phyloP scores from a whole-genome alignment of 1,140 invertebrate species.

The Protaetia brevitarsis region DNA sequence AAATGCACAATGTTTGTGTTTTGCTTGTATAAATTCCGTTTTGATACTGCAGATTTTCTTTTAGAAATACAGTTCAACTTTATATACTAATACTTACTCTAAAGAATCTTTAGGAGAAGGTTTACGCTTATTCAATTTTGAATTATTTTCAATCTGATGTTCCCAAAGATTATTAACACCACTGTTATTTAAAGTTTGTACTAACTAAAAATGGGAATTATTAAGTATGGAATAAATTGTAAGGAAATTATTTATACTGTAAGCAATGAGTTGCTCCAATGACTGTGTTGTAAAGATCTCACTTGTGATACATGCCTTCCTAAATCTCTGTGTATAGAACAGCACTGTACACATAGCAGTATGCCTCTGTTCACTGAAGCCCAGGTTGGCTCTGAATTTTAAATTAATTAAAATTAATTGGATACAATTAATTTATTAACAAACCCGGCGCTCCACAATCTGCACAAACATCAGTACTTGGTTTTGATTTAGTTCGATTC shows the following conservation, averaged over 20 bases:
- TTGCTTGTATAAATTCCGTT: conserved; percentile 91
- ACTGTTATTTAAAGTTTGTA: conserved; percentile 82
- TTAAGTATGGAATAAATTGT: conserved; percentile 19
- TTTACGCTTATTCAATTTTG: conserved; percentile 73
- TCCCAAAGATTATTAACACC: conserved; percentile 98
- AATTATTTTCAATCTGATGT: conserved; percentile 82
- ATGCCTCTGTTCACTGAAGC: conserved; percentile 94
- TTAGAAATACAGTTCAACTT: not conserved
- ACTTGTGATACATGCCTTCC: conserved; percentile 95
- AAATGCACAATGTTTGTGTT: conserved; percentile 87
- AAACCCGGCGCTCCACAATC: conserved; percentile 78
- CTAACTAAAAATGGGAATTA: conserved; percentile 67
- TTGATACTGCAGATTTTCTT: conserved; percentile 58
- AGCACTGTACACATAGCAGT: conserved; percentile 94
- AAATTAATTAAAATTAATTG: conserved; percentile 34
- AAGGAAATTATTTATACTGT: conserved; percentile 58
- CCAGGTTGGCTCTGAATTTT: conserved; percentile 83
- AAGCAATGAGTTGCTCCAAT: conserved; percentile 82
- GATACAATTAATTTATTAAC: conserved; percentile 37
- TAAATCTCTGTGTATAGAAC: conserved; percentile 92
- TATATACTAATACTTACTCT: conserved; percentile 64
- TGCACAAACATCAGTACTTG: conserved; percentile 71
- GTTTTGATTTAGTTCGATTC: conserved; percentile 61
- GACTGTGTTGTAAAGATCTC: conserved; percentile 85
- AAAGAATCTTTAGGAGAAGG: conserved; percentile 84